phyloP scores from a whole-genome alignment of 2,113 vertebrate species.

The Hepsetus odoe region DNA sequence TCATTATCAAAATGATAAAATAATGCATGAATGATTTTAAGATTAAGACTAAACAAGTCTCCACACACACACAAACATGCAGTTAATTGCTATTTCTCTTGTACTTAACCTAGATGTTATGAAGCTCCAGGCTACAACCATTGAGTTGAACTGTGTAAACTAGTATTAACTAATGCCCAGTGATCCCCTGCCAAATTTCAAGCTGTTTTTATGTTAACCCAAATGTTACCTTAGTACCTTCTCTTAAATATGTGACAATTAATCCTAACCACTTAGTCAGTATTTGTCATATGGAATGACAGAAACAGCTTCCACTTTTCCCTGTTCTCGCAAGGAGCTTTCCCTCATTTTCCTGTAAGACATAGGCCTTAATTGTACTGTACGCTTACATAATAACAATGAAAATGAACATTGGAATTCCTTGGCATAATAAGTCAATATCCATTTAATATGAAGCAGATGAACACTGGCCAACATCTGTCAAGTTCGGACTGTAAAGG shows the following conservation, averaged over 20 bases:
- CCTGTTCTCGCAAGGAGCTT: neutral
- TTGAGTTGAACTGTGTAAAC: neutral
- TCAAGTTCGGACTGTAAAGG: slow-evolving; percentile 55
- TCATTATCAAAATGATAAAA: too few relatives aligned
- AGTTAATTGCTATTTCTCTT: neutral
- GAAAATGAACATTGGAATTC: slow-evolving; percentile 35
- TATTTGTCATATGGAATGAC: neutral
- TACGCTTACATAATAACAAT: slow-evolving; percentile 28
- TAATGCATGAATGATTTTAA: too few relatives aligned
- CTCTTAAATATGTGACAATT: neutral
- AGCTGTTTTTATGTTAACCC: neutral
- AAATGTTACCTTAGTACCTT: neutral
- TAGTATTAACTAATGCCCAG: neutral
- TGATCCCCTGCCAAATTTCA: neutral
- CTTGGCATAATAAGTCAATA: slow-evolving; percentile 53
- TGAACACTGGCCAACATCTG: slow-evolving; percentile 63
- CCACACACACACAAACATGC: too few relatives aligned
- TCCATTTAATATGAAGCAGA: slow-evolving; percentile 57
- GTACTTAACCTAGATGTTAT: neutral
- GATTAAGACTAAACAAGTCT: too few relatives aligned
- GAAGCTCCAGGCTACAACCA: too few relatives aligned
- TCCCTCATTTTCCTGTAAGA: slow-evolving; percentile 39
- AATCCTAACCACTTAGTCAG: neutral
- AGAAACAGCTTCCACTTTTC: neutral
- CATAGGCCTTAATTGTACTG: slow-evolving; percentile 9